Percentiles rank a stretch among this genome's conserved stretches.
Evolutionary conservation across 2,113 vertebrate species (phyloP).

Genomic region (Bungarus multicinctus): DNA sequence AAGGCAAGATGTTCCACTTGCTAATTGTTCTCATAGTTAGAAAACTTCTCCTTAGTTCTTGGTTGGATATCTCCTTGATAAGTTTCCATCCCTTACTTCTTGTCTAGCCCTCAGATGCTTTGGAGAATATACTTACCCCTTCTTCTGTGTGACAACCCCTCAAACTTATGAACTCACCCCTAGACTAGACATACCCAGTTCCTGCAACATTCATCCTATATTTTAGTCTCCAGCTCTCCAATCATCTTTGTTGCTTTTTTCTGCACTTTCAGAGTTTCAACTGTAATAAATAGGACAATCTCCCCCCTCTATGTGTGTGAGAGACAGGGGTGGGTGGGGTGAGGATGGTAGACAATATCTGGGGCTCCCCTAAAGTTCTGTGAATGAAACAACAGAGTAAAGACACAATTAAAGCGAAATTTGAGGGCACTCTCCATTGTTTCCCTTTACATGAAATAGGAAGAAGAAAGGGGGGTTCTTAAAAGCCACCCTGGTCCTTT

Average conservation of each 20-base stretch:
- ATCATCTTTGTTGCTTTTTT: background rate
- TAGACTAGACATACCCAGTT: background rate
- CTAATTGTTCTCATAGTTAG: background rate
- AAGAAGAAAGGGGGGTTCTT: background rate
- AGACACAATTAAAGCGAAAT: background rate
- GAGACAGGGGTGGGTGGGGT: background rate
- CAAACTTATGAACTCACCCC: background rate
- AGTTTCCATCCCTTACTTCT: background rate
- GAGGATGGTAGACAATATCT: background rate
- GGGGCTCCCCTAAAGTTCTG: background rate
- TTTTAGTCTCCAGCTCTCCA: background rate
- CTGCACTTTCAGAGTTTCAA: background rate
- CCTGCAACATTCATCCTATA: background rate
- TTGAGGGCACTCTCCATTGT: background rate
- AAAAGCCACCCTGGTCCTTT: background rate
- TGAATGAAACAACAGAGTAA: background rate
- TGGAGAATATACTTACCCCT: background rate
- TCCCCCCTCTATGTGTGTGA: background rate
- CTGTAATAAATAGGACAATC: background rate
- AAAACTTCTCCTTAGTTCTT: background rate
- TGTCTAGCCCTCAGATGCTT: background rate
- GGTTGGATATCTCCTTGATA: background rate
- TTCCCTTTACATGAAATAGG: background rate
- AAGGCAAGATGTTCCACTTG: background rate
- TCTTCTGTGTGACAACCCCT: background rate